phyloP scores from a whole-genome alignment of 2,797 vertebrate genomes.

The Champsocephalus esox region DNA sequence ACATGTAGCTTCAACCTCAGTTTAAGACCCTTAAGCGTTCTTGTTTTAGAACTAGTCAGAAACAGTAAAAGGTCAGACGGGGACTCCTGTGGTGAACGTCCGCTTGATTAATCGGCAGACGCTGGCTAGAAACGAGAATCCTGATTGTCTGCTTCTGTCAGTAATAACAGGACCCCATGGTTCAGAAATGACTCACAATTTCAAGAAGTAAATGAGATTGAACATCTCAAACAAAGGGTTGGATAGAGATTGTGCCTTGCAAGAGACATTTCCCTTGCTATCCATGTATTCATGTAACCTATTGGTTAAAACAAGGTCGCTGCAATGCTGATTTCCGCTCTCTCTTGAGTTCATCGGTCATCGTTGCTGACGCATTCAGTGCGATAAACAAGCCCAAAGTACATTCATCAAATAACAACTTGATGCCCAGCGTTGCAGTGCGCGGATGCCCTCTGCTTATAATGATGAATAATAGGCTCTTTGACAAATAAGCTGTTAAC shows the following conservation, averaged over 20 bases:
- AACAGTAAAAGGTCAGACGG: not conserved
- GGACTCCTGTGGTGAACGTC: not conserved
- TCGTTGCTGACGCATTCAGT: constrained; percentile 58
- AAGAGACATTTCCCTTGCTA: constrained; percentile 22
- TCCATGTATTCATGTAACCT: constrained; percentile 50
- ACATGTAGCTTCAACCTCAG: too few relatives aligned
- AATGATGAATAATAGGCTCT: constrained; percentile 72
- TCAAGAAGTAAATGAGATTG: not conserved
- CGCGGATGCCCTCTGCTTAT: constrained; percentile 60
- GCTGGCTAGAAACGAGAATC: not conserved
- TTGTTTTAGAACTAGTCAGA: too few relatives aligned
- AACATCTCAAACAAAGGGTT: constrained; percentile 1
- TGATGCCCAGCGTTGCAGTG: constrained; percentile 46
- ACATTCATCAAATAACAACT: constrained; percentile 79
- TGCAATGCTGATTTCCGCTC: constrained; percentile 46
- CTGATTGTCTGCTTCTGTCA: not conserved
- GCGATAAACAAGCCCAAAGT: constrained; percentile 68
- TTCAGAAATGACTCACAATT: not conserved
- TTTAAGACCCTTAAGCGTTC: too few relatives aligned
- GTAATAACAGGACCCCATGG: not conserved
- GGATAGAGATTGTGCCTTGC: constrained; percentile 3
- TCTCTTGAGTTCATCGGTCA: constrained; percentile 73
- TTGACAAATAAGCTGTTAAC: constrained; percentile 67
- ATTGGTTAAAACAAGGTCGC: constrained; percentile 79
- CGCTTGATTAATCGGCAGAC: not conserved